phyloP scores from a whole-genome alignment of 2,113 vertebrate species.

The Pelodiscus sinensis region DNA sequence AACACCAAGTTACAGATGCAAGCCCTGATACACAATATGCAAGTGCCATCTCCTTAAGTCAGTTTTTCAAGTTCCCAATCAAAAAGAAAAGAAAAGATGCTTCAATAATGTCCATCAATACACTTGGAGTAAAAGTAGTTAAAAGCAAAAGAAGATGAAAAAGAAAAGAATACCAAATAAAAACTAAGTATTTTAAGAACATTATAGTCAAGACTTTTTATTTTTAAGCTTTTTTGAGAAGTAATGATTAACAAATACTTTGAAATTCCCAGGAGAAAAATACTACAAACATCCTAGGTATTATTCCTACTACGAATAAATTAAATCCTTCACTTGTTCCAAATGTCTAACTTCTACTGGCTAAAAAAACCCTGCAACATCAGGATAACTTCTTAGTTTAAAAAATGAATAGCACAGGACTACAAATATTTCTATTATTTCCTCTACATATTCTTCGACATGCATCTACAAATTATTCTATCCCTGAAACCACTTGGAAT shows the following conservation, averaged over 20 bases:
- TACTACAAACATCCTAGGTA: background rate
- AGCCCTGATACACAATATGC: background rate
- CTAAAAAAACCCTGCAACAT: background rate
- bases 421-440: accelerated
- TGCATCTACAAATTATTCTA: background rate
- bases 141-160: background rate
- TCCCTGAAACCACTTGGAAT: background rate
- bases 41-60: background rate
- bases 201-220: background rate
- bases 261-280: background rate
- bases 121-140: background rate
- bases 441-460: background rate
- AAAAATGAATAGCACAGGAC: background rate
- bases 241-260: background rate
- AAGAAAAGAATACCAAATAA: background rate
- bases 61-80: background rate
- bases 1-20: background rate
- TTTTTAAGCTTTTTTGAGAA: accelerated
- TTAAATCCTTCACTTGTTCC: background rate
- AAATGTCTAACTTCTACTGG: background rate
- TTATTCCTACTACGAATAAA: accelerated
- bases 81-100: background rate
- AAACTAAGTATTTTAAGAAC: background rate
- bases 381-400: background rate
- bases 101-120: background rate